A percentile compares a stretch with the other conserved stretches of the same genome.
phyloP scores from a whole-genome alignment of 2,888 invertebrate genomes.

The Carcina quercana region DNA sequence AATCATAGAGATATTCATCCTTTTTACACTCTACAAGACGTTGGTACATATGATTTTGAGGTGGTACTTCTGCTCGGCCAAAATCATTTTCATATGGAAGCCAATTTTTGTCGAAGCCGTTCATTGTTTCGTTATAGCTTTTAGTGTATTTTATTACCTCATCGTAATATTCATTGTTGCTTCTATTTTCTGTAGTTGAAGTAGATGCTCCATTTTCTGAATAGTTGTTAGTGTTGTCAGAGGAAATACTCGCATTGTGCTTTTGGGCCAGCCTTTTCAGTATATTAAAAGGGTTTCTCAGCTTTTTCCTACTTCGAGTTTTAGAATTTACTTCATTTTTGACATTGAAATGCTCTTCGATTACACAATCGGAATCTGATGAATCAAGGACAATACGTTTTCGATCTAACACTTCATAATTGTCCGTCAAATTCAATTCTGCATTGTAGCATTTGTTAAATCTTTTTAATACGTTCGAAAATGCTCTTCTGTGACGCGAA shows the following conservation, averaged over 20 bases:
- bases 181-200: slow-evolving; percentile 11
- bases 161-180: slow-evolving; percentile 23
- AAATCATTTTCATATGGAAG: slow-evolving; percentile 45
- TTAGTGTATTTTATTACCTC: too few species aligned
- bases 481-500: slow-evolving; percentile 42
- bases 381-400: slow-evolving; percentile 43
- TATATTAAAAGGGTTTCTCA: slow-evolving; percentile 55
- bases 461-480: slow-evolving; percentile 46
- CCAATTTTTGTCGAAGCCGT: slow-evolving; percentile 43
- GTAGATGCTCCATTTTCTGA: slow-evolving; percentile 6
- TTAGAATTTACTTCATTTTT: too few species aligned
- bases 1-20: slow-evolving; percentile 41
- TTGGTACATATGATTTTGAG: slow-evolving; percentile 20
- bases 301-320: slow-evolving; percentile 29
- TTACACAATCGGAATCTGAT: slow-evolving; percentile 47
- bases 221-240: slow-evolving; percentile 12
- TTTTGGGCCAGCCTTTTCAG: slow-evolving; percentile 40
- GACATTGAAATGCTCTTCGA: too few species aligned
- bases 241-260: slow-evolving; percentile 13
- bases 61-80: slow-evolving; percentile 42
- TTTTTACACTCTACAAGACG: slow-evolving; percentile 28
- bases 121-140: slow-evolving; percentile 19
- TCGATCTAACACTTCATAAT: slow-evolving; percentile 40
- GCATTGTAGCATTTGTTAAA: slow-evolving; percentile 52
- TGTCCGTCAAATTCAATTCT: slow-evolving; percentile 40